Evolutionary conservation across 35 echinoderm and acorn worm genomes (phyloP).

Genomic region (Hemicentrotus pulcherrimus): DNA sequence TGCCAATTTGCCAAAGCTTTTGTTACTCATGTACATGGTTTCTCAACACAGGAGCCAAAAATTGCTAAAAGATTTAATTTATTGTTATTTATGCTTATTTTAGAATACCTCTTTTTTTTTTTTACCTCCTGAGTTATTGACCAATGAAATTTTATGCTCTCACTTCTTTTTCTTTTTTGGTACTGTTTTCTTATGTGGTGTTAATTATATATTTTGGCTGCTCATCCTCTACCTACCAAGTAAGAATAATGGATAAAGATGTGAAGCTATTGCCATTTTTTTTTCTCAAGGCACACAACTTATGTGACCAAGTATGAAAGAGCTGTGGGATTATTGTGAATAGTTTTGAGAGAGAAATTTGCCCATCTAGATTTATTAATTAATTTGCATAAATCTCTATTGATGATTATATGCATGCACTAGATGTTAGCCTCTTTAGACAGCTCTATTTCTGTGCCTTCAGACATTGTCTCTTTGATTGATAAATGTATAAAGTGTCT

Average conservation of each 20-base stretch:
- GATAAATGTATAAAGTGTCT: background rate
- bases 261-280: too few species aligned
- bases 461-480: background rate
- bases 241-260: too few species aligned
- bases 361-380: background rate
- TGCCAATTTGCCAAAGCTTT: background rate
- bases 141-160: background rate
- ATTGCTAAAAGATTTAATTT: background rate
- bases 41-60: background rate
- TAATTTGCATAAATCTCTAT: background rate
- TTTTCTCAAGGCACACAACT: background rate
- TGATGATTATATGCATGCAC: background rate
- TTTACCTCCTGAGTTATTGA: background rate
- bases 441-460: background rate
- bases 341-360: background rate
- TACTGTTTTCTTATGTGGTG: too few species aligned
- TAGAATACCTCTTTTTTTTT: background rate
- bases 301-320: background rate
- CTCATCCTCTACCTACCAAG: too few species aligned
- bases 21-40: background rate
- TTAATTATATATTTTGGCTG: too few species aligned
- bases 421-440: too few species aligned
- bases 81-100: background rate
- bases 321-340: background rate
- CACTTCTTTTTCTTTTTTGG: too few species aligned